A percentile compares a stretch with the other conserved stretches of the same genome.
These are phyloP conservation scores for Melanostoma scalare DNA, from an alignment of 2,888 invertebrate species.

Conservation along the genomic window DNA sequence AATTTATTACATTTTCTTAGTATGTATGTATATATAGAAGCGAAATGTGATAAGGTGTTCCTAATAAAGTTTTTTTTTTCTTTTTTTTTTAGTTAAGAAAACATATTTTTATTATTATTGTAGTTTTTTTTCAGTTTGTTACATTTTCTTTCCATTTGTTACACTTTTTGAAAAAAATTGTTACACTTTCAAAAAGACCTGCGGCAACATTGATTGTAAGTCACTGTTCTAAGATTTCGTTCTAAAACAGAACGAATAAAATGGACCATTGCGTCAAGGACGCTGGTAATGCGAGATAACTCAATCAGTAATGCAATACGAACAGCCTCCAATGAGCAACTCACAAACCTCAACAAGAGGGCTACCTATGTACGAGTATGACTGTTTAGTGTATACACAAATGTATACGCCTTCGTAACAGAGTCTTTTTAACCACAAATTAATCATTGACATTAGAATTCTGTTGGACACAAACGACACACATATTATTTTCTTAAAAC, in stretches of 20 bases:
- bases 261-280: conserved; percentile 54
- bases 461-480: neutral
- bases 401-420: conserved; percentile 39
- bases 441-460: conserved; percentile 62
- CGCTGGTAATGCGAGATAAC: conserved; percentile 64
- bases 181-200: too few relatives aligned
- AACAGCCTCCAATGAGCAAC: conserved; percentile 31
- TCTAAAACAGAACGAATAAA: conserved; percentile 46
- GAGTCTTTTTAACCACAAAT: conserved; percentile 62
- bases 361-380: conserved; percentile 1
- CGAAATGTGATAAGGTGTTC: too few relatives aligned
- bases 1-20: too few relatives aligned
- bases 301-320: conserved; percentile 23
- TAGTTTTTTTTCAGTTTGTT: too few relatives aligned
- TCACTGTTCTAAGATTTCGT: conserved; percentile 36
- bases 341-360: conserved; percentile 31
- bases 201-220: too few relatives aligned
- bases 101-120: too few relatives aligned
- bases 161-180: too few relatives aligned
- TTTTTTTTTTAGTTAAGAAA: too few relatives aligned
- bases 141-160: too few relatives aligned
- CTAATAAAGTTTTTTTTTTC: too few relatives aligned
- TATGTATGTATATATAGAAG: too few relatives aligned
- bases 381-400: too few relatives aligned
- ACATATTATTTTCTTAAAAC: conserved; percentile 37